Percentiles rank a stretch among this genome's conserved stretches.
These are phyloP conservation scores for Incurvaria masculella DNA, from an alignment of 2,888 invertebrate species.

Conservation along the genomic window DNA sequence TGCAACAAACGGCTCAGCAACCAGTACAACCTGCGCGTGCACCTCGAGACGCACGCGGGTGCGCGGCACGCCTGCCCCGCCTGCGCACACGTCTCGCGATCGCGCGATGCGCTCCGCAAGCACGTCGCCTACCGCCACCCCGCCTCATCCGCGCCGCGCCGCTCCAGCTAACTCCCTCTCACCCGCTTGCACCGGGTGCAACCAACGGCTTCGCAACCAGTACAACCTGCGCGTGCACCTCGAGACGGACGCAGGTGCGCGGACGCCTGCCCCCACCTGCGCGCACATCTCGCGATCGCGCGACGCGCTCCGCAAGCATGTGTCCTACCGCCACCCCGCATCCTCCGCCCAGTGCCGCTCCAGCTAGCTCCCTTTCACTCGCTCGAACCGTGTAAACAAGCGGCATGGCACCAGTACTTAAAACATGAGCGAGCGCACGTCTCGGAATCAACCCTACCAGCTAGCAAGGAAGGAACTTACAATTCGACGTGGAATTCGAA, in stretches of 20 bases:
- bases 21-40: constrained; percentile 86
- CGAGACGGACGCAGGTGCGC: constrained; percentile 86
- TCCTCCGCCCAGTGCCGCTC: background rate
- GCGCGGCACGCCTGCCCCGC: constrained; percentile 84
- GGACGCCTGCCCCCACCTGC: constrained; percentile 84
- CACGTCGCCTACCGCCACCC: constrained; percentile 87
- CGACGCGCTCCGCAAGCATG: constrained; percentile 84
- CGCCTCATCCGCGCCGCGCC: background rate
- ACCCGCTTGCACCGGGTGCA: constrained; percentile 74
- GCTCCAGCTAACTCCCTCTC: background rate
- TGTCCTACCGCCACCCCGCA: constrained; percentile 79
- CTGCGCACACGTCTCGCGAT: constrained; percentile 84
- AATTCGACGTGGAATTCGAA: background rate
- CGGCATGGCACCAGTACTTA: constrained; percentile 79
- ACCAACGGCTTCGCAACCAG: constrained; percentile 86
- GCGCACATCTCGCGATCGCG: constrained; percentile 84
- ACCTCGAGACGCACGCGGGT: constrained; percentile 89
- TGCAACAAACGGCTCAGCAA: constrained; percentile 88
- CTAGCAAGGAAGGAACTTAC: constrained; percentile 6
- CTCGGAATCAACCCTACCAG: constrained; percentile 7
- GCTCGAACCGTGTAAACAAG: constrained; percentile 80
- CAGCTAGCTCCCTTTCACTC: background rate
- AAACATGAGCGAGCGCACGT: constrained; percentile 73
- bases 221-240: constrained; percentile 87
- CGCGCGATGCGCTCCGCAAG: constrained; percentile 81